These are phyloP conservation scores for Molanna angustata DNA, from an alignment of 2,888 invertebrate species.

Conservation along the genomic window DNA sequence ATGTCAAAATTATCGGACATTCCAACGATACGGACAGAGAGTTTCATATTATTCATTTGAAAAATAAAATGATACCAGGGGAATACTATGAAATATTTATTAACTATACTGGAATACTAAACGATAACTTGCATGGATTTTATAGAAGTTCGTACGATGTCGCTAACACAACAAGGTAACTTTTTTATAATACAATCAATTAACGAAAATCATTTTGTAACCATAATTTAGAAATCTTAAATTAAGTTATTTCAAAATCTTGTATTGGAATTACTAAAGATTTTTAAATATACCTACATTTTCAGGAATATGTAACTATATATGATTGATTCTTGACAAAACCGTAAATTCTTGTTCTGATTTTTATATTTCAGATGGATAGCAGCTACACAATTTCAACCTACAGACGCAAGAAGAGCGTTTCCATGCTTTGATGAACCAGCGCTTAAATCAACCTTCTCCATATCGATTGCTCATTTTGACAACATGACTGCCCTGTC, in stretches of 20 bases:
- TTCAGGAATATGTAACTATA: too few species aligned
- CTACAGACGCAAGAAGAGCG: slow-evolving; percentile 76
- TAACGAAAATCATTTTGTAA: slow-evolving; percentile 9
- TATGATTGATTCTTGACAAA: too few species aligned
- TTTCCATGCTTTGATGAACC: slow-evolving; percentile 91
- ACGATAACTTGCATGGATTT: slow-evolving; percentile 76
- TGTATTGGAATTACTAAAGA: background rate
- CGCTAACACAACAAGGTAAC: slow-evolving; percentile 66
- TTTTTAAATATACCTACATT: too few species aligned
- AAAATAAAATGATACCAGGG: slow-evolving; percentile 56
- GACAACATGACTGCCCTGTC: slow-evolving; percentile 72
- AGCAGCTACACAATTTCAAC: slow-evolving; percentile 79
- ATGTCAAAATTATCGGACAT: slow-evolving; percentile 45
- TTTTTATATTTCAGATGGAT: slow-evolving; percentile 67
- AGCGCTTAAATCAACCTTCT: slow-evolving; percentile 75
- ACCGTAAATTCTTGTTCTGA: too few species aligned
- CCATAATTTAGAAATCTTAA: slow-evolving; percentile 4
- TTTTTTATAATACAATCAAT: background rate
- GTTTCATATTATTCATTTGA: slow-evolving; percentile 66
- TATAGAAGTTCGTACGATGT: slow-evolving; percentile 77
- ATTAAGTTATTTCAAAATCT: too few species aligned
- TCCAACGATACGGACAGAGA: slow-evolving; percentile 61
- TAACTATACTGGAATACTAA: slow-evolving; percentile 68
- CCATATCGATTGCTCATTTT: slow-evolving; percentile 71
- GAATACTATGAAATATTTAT: slow-evolving; percentile 66